A percentile compares a stretch with the other conserved stretches of the same genome.
Evolutionary conservation across 1,140 invertebrate species (phyloP).

Genomic region (Camponotus vicinus): DNA sequence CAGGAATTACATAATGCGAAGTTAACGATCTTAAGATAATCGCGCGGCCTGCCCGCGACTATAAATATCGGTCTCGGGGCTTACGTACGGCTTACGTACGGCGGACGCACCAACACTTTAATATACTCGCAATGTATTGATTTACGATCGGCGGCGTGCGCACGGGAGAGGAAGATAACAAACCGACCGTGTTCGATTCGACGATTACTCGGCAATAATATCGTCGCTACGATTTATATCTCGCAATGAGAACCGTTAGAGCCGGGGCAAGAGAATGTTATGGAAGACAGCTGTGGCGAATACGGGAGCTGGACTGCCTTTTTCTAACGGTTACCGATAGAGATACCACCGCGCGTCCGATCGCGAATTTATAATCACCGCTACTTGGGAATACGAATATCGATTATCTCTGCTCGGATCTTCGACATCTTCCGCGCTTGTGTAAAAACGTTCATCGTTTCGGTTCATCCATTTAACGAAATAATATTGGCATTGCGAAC

Average conservation of each 20-base stretch:
- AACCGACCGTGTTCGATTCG: slow-evolving; percentile 48
- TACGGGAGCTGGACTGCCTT: slow-evolving; percentile 44
- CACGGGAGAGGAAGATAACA: slow-evolving; percentile 37
- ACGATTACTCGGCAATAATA: slow-evolving; percentile 57
- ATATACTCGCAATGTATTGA: slow-evolving; percentile 41
- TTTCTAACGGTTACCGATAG: slow-evolving; percentile 61
- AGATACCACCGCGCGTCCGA: slow-evolving; percentile 52
- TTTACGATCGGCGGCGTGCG: slow-evolving; percentile 38
- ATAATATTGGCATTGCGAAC: not conserved
- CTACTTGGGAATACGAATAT: slow-evolving; percentile 21
- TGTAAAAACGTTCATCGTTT: slow-evolving; percentile 11
- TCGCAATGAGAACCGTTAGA: slow-evolving; percentile 38
- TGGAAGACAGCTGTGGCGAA: slow-evolving; percentile 38
- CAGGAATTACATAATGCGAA: slow-evolving; percentile 45
- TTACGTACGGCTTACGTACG: not conserved
- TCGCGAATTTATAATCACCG: slow-evolving; percentile 47
- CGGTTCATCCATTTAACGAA: slow-evolving; percentile 11
- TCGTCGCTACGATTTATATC: slow-evolving; percentile 51
- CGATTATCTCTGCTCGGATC: slow-evolving; percentile 20
- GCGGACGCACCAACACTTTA: not conserved
- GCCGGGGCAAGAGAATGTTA: slow-evolving; percentile 26
- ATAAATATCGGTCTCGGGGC: slow-evolving; percentile 26
- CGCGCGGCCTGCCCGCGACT: not conserved
- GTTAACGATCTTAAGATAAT: slow-evolving; percentile 39
- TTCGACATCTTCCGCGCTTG: slow-evolving; percentile 15